Percentiles rank a stretch among this genome's conserved stretches.
Conservation (phyloP, 35 echinoderm and acorn worm genomes). For the Ophiothrix spiculata region DNA sequence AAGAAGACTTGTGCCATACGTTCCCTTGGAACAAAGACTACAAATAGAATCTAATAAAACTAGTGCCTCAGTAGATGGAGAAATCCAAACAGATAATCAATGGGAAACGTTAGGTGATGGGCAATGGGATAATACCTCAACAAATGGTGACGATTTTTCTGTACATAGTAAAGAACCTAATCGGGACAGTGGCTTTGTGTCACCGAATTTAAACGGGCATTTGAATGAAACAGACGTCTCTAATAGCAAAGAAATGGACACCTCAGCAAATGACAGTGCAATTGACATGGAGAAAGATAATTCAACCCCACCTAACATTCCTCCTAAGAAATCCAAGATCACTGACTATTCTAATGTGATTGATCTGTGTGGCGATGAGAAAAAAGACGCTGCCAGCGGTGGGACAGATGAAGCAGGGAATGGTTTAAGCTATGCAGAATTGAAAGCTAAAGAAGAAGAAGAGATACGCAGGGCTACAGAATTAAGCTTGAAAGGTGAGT, state of each 20-base stretch:
- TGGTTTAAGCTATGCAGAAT: conserved; percentile 57
- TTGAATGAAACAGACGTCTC: not conserved
- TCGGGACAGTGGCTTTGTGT: not conserved
- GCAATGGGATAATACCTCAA: not conserved
- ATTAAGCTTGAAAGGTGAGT: conserved; percentile 79
- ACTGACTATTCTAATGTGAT: not conserved
- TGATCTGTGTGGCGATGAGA: not conserved
- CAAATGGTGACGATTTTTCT: not conserved
- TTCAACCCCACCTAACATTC: not conserved
- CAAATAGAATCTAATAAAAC: not conserved
- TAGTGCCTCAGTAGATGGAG: not conserved
- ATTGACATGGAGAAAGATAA: not conserved
- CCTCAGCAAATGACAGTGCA: not conserved
- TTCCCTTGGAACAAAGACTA: not conserved
- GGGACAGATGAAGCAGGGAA: not conserved
- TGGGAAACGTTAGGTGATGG: not conserved
- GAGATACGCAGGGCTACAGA: conserved; percentile 67
- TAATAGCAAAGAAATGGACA: not conserved
- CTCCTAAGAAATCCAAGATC: not conserved
- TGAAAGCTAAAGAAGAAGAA: conserved; percentile 74
- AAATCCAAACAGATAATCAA: not conserved
- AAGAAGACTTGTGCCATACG: not conserved
- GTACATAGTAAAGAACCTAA: not conserved
- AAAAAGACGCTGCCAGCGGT: not conserved
- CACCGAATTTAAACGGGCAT: not conserved